Evolutionary conservation across 2,113 vertebrate genomes (phyloP), one percentile per base, ranked within the genome.

Genomic region (Crotalus horridus): DNA sequence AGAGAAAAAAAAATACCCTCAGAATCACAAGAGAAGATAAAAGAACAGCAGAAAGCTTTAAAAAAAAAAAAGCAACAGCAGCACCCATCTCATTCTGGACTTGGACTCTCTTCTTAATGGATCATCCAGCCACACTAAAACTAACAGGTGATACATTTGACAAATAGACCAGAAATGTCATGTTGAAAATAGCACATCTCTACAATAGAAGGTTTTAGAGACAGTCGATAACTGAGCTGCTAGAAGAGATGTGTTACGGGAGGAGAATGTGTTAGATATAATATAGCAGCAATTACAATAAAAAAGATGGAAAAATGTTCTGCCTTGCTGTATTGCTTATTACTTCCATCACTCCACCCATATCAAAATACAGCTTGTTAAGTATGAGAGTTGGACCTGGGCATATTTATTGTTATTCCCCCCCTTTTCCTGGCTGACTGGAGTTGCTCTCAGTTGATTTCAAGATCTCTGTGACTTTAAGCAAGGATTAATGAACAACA

Each of bases 131-230:
- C 46, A 95, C 93, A 95, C 93, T 92, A 89, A 0, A 0, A 94
- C 90, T 94, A 56, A 74, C 86, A 94, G 86, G 92, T 88, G 91
- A 96, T 93, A 69, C 93, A 90, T 96, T 96, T 94, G 94, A 95
- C 96, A 96, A 96, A 96, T 94, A 96, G 93, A 96, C 95, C 91
- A 91, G 94, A 91, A 95, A 95, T 96, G 94, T 93, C 93, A 91
- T 90, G 94, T 95, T 24, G 91, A 92, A 95, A 96, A 97, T 96
- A 94, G 87, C 89, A 93, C 90, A 8, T 95, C 94, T 95, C 94
- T 93, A 91, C 91, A 74, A 94, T 95, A 92, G 69, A 88, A 92
- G 89, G 91, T 95, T 93, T 96, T 56, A 85, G 69, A 96, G 92
- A 13, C 93, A 96, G 93, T 58, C 93, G 89, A 93, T 95, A 96